Evolutionary conservation across 2,797 vertebrate species (phyloP).

Genomic region (Eutrigla gurnardus): DNA sequence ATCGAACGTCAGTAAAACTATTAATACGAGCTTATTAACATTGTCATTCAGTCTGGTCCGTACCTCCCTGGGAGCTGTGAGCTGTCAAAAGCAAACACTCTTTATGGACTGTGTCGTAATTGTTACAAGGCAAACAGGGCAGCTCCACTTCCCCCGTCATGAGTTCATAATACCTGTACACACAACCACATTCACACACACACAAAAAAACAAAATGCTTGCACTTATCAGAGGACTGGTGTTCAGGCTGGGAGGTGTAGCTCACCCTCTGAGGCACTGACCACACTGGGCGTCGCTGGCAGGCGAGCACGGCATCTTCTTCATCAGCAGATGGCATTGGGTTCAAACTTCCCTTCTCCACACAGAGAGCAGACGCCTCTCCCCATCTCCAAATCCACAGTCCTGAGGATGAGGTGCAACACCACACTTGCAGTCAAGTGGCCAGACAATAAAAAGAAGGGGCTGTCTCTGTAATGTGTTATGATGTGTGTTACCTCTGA

Average conservation of each 20-base stretch:
- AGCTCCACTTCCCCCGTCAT: slow-evolving; percentile 68
- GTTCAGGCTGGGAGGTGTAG: not conserved
- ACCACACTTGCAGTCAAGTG: not conserved
- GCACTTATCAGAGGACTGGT: not conserved
- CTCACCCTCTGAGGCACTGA: slow-evolving; percentile 63
- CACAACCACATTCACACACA: not conserved
- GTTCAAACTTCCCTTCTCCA: slow-evolving; percentile 69
- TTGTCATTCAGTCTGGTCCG: not conserved
- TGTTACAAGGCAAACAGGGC: slow-evolving; percentile 67
- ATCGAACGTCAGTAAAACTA: not conserved
- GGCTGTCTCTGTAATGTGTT: not conserved
- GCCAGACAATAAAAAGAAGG: not conserved
- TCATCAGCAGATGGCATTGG: slow-evolving; percentile 66
- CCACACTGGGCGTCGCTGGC: slow-evolving; percentile 61
- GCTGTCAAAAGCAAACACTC: slow-evolving; percentile 57
- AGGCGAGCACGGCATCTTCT: slow-evolving; percentile 49
- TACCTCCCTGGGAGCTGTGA: slow-evolving; percentile 49
- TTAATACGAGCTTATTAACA: slow-evolving; percentile 13
- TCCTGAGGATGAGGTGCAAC: slow-evolving; percentile 51
- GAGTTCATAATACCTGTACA: slow-evolving; percentile 72
- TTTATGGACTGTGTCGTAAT: slow-evolving; percentile 46
- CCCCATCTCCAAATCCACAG: slow-evolving; percentile 75
- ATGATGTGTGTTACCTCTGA: slow-evolving; percentile 55
- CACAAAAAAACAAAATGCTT: not conserved
- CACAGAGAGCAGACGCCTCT: slow-evolving; percentile 62